Evolutionary conservation across 2,888 invertebrate genomes (phyloP), one percentile per base, ranked within the genome.

Genomic region (Listrodromus nycthemerus): DNA sequence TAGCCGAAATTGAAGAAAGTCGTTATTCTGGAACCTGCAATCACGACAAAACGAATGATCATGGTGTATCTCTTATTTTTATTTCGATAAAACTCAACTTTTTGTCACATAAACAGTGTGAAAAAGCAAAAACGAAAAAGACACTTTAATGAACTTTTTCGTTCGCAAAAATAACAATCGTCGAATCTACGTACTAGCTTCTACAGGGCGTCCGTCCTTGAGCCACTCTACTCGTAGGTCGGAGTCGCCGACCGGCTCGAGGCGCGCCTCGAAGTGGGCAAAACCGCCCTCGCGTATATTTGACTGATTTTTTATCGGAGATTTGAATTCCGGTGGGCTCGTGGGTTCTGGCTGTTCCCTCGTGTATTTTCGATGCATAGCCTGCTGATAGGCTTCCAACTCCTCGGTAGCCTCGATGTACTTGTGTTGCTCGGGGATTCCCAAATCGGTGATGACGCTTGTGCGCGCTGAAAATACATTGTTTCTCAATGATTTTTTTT

Each of bases 1-100:
- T 98, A 98, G 86, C 98, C 98, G 93, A 98, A 98, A 93, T 98
- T 98, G 93, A 98, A 98, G 95, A 98, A 98, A 74, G 97, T 97
- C 69, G 98, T 98, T 86, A 97, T 98, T 93, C 98, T 96, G 58
- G 98, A 98, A 94, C 95, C 95, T 95, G 86, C 21, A 74, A 87
- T 74, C 52, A 74, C 30, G 13, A 65, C 16, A 77, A 24, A 45
- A 37, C 19, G 52, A 30, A 13, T 24, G 27, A 27, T 50, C 61
- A 21, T 8, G n/a, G 65, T 50, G 16, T 13, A 55, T 3, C 65
- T 61, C 71, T 7, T 58, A n/a, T 50, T 24, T 66, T 69, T 16
- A 52, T 52, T 21, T 0, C 52, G 21, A 48, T 10, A 61, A 24
- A 61, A 50, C 19, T 33, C 1, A 50, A 63, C 37, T 16, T 4